Evolutionary conservation across 2,113 vertebrate genomes (phyloP).

Genomic region (Haliaeetus leucogaster): DNA sequence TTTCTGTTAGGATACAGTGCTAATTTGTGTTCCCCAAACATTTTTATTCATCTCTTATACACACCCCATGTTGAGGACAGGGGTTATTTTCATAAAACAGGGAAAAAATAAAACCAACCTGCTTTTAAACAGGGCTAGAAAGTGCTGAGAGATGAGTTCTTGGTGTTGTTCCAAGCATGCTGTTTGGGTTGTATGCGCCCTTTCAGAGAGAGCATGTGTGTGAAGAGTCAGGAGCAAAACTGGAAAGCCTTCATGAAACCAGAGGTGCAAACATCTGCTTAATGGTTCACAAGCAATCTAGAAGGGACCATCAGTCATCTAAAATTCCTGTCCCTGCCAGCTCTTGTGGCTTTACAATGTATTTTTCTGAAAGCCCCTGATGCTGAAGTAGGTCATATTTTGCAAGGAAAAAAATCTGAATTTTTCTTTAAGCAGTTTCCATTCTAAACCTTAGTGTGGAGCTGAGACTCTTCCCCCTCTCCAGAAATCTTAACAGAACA

Average conservation of each 20-base stretch:
- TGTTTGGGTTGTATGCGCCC: accelerated
- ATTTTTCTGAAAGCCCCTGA: neutral
- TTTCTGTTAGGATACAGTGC: neutral
- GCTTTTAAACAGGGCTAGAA: neutral
- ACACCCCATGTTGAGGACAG: neutral
- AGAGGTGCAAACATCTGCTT: neutral
- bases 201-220: neutral
- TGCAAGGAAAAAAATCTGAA: neutral
- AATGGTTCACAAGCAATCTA: neutral
- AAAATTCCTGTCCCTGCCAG: neutral
- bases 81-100: neutral
- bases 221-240: neutral
- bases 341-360: neutral
- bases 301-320: neutral
- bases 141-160: neutral
- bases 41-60: neutral
- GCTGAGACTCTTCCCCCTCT: neutral
- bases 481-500: neutral
- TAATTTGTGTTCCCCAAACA: neutral
- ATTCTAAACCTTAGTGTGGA: neutral
- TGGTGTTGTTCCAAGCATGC: neutral
- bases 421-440: neutral
- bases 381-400: neutral
- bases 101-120: neutral
- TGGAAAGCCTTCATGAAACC: neutral